phyloP scores from a whole-genome alignment of 2,797 vertebrate genomes.

The Enoplosus armatus region DNA sequence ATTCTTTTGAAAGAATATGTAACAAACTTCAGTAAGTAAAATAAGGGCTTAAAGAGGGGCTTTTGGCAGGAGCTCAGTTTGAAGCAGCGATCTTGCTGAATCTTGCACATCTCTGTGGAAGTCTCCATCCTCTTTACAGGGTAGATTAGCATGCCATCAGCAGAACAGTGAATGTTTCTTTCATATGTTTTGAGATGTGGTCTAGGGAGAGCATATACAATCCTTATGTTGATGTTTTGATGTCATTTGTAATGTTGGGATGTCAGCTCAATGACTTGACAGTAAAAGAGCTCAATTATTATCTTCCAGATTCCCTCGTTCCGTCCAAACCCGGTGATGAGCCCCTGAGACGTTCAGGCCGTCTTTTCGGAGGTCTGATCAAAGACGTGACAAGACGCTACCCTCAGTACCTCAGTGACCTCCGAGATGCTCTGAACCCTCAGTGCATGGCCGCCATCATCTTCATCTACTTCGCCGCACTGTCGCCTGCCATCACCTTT shows the following conservation, averaged over 20 bases:
- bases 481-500: constrained; percentile 94
- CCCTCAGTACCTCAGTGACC: constrained; percentile 92
- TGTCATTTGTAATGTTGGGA: background rate
- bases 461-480: constrained; percentile 95
- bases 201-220: no score
- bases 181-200: background rate
- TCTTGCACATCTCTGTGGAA: background rate
- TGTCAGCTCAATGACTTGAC: background rate
- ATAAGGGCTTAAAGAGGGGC: background rate
- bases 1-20: no score
- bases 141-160: background rate
- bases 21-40: background rate
- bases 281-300: background rate
- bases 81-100: background rate
- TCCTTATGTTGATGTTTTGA: background rate
- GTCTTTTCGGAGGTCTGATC: constrained; percentile 91
- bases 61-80: background rate
- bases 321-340: constrained; percentile 74
- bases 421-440: constrained; percentile 89
- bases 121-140: background rate
- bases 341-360: constrained; percentile 89
- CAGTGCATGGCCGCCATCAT: constrained; percentile 94
- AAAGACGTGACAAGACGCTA: constrained; percentile 88
- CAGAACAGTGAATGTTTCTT: background rate
- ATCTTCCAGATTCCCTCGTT: constrained; percentile 44